phyloP scores from a whole-genome alignment of 2,113 vertebrate species.

The Platysternon megacephalum region DNA sequence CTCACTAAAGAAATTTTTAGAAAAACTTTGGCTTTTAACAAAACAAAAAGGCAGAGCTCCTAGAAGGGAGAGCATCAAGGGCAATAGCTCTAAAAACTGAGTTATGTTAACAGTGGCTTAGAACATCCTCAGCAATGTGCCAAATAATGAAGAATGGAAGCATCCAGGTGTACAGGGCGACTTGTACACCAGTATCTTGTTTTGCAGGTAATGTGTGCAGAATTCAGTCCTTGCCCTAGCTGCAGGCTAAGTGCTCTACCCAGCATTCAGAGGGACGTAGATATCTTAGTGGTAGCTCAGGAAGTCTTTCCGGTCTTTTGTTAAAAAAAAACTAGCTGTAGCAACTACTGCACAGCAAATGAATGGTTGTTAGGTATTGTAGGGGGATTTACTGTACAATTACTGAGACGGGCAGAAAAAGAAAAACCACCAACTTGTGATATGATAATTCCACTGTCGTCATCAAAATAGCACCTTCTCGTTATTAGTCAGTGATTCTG shows the following conservation, averaged over 20 bases:
- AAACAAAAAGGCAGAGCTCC: accelerated
- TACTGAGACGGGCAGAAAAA: conserved; percentile 15
- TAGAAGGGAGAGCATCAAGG: background rate
- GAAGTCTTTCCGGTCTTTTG: background rate
- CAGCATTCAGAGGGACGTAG: background rate
- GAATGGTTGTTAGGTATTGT: accelerated
- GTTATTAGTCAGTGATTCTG: conserved; percentile 27
- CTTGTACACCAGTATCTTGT: background rate
- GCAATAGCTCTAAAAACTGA: accelerated
- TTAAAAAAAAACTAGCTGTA: background rate
- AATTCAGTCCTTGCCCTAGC: background rate
- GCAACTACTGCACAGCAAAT: background rate
- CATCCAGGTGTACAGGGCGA: accelerated
- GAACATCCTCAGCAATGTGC: background rate
- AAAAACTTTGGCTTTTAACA: background rate
- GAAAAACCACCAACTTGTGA: conserved; percentile 43
- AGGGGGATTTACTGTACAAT: background rate
- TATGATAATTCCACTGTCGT: background rate
- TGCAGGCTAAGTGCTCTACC: background rate
- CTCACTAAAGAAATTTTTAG: background rate
- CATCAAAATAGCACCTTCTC: background rate
- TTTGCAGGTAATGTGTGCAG: background rate
- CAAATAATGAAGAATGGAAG: accelerated
- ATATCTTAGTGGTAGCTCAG: accelerated
- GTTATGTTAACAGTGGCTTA: accelerated